These are phyloP conservation scores for Bemisia tabaci DNA, from an alignment of 1,140 invertebrate genomes.

Conservation along the genomic window DNA sequence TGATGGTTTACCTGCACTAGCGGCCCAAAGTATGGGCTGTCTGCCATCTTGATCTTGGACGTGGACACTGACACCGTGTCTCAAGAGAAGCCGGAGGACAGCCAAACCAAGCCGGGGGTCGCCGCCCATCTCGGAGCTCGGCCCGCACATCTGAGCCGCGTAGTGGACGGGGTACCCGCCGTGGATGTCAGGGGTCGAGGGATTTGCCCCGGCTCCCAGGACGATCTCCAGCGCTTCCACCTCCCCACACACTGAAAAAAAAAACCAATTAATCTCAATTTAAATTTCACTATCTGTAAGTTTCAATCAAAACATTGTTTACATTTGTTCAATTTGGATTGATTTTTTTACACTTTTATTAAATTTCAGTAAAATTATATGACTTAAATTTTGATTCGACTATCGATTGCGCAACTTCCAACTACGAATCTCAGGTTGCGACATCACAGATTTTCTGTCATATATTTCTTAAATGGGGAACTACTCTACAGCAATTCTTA, in stretches of 20 bases:
- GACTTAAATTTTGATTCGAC: too few species aligned
- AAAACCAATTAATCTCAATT: neutral
- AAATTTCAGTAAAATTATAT: too few species aligned
- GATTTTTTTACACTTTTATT: too few species aligned
- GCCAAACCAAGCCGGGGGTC: constrained; percentile 45
- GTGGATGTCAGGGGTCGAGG: constrained; percentile 79
- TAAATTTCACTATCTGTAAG: too few species aligned
- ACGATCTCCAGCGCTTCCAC: constrained; percentile 73
- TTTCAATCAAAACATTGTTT: too few species aligned
- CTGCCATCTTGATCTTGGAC: constrained; percentile 80
- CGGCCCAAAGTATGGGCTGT: constrained; percentile 90
- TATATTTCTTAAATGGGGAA: too few species aligned
- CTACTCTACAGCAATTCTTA: too few species aligned
- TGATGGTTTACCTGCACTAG: constrained; percentile 62
- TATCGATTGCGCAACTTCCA: too few species aligned
- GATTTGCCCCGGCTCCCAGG: constrained; percentile 63
- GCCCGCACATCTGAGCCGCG: constrained; percentile 88
- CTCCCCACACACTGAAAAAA: constrained; percentile 67
- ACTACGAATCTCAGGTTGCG: too few species aligned
- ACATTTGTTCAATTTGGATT: neutral
- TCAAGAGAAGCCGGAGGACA: constrained; percentile 69
- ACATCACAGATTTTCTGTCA: too few species aligned
- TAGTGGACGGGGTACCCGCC: constrained; percentile 93
- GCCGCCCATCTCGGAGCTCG: constrained; percentile 48
- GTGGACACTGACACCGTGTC: constrained; percentile 63